These are phyloP conservation scores for Spodoptera littoralis DNA, from an alignment of 2,888 invertebrate species.

Conservation along the genomic window DNA sequence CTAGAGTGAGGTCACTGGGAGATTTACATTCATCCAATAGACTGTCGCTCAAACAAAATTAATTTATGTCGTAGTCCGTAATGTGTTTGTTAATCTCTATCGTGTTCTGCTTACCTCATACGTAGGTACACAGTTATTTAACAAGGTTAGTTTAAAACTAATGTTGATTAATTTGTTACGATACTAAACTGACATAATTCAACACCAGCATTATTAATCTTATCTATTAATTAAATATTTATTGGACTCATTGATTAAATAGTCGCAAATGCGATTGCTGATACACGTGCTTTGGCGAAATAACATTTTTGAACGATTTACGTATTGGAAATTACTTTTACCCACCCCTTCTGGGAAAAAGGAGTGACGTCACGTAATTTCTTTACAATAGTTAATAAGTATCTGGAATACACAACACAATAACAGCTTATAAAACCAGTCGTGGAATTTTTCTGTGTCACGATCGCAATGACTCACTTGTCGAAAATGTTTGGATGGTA, in stretches of 20 bases:
- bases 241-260: too few relatives aligned
- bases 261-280: too few relatives aligned
- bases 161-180: conserved; percentile 27
- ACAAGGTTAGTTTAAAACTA: conserved; percentile 25
- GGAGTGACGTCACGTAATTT: too few relatives aligned
- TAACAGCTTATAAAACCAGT: too few relatives aligned
- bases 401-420: too few relatives aligned
- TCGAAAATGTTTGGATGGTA: background rate
- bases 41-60: conserved; percentile 52
- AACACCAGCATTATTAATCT: too few relatives aligned
- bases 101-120: conserved; percentile 24
- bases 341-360: too few relatives aligned
- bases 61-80: conserved; percentile 52
- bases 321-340: too few relatives aligned
- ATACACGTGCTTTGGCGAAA: too few relatives aligned
- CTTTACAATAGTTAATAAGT: too few relatives aligned
- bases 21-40: conserved; percentile 65
- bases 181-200: conserved; percentile 2
- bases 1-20: conserved; percentile 62
- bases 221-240: too few relatives aligned
- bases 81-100: conserved; percentile 43
- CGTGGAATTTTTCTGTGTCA: background rate
- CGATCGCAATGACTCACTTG: conserved; percentile 6
- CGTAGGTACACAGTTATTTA: conserved; percentile 13
- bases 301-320: too few relatives aligned